Percentiles rank a stretch among this genome's conserved stretches.
Evolutionary conservation across 2,113 vertebrate genomes (phyloP).

Genomic region (Trichomycterus rosablanca): DNA sequence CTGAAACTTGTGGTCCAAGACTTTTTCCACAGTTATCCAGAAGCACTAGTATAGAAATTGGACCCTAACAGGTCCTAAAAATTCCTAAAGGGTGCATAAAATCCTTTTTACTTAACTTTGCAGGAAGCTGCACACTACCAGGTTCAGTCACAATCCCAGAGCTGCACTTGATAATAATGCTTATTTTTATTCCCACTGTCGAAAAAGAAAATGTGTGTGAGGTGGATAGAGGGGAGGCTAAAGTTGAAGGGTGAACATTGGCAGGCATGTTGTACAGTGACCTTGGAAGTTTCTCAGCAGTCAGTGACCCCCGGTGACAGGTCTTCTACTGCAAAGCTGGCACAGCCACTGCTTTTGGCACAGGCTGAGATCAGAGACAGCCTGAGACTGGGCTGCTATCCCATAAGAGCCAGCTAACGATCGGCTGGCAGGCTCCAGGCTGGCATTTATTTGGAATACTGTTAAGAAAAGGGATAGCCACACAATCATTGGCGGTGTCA

Average conservation of each 20-base stretch:
- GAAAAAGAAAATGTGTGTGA: slow-evolving; percentile 17
- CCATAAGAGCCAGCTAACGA: slow-evolving; percentile 42
- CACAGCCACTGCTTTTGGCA: slow-evolving; percentile 41
- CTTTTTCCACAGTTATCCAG: slow-evolving; percentile 36
- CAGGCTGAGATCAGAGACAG: slow-evolving; percentile 34
- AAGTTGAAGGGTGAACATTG: slow-evolving; percentile 27
- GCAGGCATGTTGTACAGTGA: slow-evolving; percentile 35
- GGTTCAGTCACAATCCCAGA: slow-evolving; percentile 31
- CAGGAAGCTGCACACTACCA: slow-evolving; percentile 16
- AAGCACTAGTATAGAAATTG: slow-evolving; percentile 23
- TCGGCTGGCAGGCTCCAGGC: slow-evolving; percentile 33
- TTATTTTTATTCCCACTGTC: slow-evolving; percentile 30
- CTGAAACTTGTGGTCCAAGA: slow-evolving; percentile 25
- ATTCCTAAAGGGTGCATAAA: slow-evolving; percentile 33
- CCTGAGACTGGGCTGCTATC: slow-evolving; percentile 40
- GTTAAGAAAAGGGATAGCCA: slow-evolving; percentile 44
- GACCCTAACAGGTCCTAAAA: slow-evolving; percentile 28
- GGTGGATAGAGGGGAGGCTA: slow-evolving; percentile 1
- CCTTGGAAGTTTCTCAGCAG: slow-evolving; percentile 42
- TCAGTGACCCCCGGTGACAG: slow-evolving; percentile 37
- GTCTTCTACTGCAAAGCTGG: slow-evolving; percentile 43
- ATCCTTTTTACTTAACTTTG: slow-evolving; percentile 24
- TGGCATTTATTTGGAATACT: slow-evolving; percentile 46
- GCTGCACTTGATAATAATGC: slow-evolving; percentile 39
- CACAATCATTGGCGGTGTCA: slow-evolving; percentile 45